Conservation (phyloP, 2,797 vertebrate species). For the Platalea minor region DNA sequence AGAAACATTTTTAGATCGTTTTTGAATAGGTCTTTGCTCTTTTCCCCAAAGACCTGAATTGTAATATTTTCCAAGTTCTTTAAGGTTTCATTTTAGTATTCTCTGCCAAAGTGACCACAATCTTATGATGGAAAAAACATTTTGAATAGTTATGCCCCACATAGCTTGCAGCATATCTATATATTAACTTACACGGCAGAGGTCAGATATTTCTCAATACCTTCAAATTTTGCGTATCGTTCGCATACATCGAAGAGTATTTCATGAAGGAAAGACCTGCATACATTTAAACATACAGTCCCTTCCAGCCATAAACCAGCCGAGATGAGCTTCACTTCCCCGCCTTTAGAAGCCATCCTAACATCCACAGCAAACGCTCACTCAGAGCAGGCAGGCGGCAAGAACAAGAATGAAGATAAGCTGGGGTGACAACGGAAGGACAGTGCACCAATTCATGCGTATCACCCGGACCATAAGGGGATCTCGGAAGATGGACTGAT, state of each 20-base stretch:
- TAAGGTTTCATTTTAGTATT: not conserved
- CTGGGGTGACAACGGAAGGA: not conserved
- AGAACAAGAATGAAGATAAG: not conserved
- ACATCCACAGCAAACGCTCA: not conserved
- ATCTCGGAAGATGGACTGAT: not conserved
- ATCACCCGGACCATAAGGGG: not conserved
- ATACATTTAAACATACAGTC: not conserved
- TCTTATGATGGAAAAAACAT: not conserved
- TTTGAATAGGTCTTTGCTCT: not conserved
- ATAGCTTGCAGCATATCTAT: not conserved
- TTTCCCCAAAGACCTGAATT: not conserved
- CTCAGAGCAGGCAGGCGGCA: not conserved
- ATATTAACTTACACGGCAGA: not conserved
- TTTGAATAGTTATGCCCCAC: not conserved
- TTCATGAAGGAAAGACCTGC: not conserved
- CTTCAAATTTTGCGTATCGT: not conserved
- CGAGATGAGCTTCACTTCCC: not conserved
- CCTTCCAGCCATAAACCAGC: not conserved
- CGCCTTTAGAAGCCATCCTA: accelerated
- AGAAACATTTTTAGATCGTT: not conserved
- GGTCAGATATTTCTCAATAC: not conserved
- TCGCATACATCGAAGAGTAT: accelerated
- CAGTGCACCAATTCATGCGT: no score
- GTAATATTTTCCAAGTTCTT: not conserved
- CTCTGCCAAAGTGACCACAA: not conserved